Percentiles rank a stretch among this genome's conserved stretches.
Conservation (phyloP, 1,140 invertebrate species). For the Babylonia areolata region DNA sequence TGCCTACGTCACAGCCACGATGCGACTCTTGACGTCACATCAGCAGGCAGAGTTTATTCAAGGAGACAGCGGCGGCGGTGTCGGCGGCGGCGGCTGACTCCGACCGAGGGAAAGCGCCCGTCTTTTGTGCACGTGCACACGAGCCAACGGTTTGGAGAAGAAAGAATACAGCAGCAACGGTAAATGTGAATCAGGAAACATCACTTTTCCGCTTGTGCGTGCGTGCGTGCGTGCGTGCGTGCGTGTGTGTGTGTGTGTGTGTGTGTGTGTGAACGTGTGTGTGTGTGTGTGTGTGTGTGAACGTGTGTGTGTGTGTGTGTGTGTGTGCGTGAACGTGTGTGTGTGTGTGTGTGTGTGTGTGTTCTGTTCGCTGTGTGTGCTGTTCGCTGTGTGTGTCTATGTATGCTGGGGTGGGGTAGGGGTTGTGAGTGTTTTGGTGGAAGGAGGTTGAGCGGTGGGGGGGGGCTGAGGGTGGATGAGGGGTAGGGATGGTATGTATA, state of each 20-base stretch:
- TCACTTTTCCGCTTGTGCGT: neutral
- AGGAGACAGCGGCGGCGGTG: neutral
- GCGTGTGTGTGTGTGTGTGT: slow-evolving; percentile 3
- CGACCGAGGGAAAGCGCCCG: neutral
- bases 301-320: neutral
- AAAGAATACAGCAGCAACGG: too few relatives aligned
- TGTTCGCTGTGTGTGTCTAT: neutral
- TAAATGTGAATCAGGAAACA: too few relatives aligned
- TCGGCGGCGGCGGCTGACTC: neutral
- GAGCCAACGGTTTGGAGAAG: too few relatives aligned
- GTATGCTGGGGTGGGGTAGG: too few relatives aligned
- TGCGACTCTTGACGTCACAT: neutral
- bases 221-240: neutral
- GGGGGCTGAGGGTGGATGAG: too few relatives aligned
- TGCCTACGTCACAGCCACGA: neutral
- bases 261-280: neutral
- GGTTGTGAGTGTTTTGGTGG: too few relatives aligned
- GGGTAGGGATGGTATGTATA: too few relatives aligned
- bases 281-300: slow-evolving; percentile 1
- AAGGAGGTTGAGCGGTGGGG: too few relatives aligned
- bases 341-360: slow-evolving; percentile 12
- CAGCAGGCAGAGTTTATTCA: neutral
- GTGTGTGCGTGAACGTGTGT: neutral
- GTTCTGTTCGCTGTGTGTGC: neutral
- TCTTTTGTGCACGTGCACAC: neutral